Evolutionary conservation across 2,797 vertebrate species (phyloP), one percentile per base, ranked within the genome.

Genomic region (Ispidina lecontei): DNA sequence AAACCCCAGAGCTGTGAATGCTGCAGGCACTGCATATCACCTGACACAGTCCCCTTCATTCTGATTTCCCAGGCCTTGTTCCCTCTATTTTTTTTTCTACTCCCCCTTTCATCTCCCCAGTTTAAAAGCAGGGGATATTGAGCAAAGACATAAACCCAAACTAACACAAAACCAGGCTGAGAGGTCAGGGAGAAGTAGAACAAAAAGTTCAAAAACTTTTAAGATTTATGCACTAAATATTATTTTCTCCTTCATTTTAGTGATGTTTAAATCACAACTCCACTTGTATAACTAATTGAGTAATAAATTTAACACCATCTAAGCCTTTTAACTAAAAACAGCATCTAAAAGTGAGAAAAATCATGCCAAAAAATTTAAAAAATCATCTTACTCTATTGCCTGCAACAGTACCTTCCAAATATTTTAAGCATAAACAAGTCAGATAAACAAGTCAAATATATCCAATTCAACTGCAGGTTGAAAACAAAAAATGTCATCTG

Each of bases 111-210:
- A 25, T 25, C 25, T 14, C 25, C 49, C 15, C 51, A 28, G 44
- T 56, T 49, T 49, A 41, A 9, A 73, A 69, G 33, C 9, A 3
- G 4, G 16, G 10, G 20, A 26, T 14, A 13, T 26, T 7, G 21
- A 28, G 39, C 46, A 51, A 60, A 58, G 64, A 28, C 7, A 33
- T 6, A 56, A 59, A 82, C 4, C 14, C 12, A 35, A 59, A 17
- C 2, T 2, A 70, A 11, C 1, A 20, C 4, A 28, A 54, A 64
- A 4, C 2, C 0, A 13, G 43, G 23, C 21, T 23, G 7, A 1
- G 15, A 3, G 2, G 3, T 7, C 12, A n/a, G 39, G 47, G 20
- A 21, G 3, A 79, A 70, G 15, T 4, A n/a, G n/a, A n/a, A n/a
- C n/a, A n/a, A n/a, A n/a, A n/a, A n/a, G n/a, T n/a, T n/a, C n/a